These are phyloP conservation scores for Calidris pugnax DNA, from an alignment of 2,113 vertebrate genomes.

Conservation along the genomic window DNA sequence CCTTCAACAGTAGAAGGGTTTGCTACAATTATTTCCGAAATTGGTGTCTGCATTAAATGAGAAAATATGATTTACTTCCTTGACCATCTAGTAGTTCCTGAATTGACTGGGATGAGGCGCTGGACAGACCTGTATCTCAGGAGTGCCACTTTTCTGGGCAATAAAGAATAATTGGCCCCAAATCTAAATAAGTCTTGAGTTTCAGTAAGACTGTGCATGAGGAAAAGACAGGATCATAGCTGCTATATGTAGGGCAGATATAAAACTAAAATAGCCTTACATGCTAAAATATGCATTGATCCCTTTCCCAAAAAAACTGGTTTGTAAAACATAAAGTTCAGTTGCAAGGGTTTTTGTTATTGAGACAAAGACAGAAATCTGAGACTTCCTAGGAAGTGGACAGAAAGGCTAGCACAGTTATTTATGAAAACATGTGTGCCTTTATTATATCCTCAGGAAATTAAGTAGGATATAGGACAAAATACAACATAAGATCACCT, in stretches of 20 bases:
- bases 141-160: neutral
- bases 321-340: neutral
- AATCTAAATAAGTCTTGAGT: neutral
- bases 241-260: rapidly evolving
- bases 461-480: neutral
- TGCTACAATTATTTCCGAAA: neutral
- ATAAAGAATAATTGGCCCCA: neutral
- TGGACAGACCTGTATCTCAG: neutral
- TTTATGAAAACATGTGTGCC: neutral
- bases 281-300: neutral
- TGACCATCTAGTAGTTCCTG: neutral
- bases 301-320: neutral
- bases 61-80: neutral
- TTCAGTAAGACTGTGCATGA: neutral
- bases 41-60: neutral
- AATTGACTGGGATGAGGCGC: neutral
- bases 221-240: neutral
- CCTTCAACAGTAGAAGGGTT: neutral
- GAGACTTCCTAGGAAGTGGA: neutral
- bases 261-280: neutral
- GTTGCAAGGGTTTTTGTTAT: neutral
- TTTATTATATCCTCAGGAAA: neutral
- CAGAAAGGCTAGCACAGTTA: neutral
- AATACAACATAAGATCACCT: neutral
- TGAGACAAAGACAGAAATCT: neutral